phyloP scores from a whole-genome alignment of 2,888 invertebrate species.

The Agonopterix arenella region DNA sequence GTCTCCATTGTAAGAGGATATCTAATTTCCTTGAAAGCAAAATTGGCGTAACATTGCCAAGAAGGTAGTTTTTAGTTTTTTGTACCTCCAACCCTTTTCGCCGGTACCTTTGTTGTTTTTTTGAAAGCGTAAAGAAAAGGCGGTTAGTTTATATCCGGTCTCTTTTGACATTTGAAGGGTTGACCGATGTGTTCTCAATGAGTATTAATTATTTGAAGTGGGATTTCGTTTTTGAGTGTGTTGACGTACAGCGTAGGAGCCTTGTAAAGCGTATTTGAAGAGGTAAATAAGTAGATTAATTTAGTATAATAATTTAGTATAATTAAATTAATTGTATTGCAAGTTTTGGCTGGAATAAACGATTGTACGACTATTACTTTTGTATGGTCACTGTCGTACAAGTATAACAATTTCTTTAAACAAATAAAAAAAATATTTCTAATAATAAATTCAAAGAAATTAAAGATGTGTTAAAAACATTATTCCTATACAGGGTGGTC shows the following conservation, averaged over 20 bases:
- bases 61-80: slow-evolving; percentile 43
- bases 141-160: slow-evolving; percentile 76
- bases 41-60: slow-evolving; percentile 73
- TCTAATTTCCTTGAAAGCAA: slow-evolving; percentile 76
- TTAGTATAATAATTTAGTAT: neutral
- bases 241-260: slow-evolving; percentile 45
- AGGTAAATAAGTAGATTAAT: neutral
- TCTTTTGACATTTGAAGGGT: slow-evolving; percentile 64
- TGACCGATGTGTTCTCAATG: slow-evolving; percentile 61
- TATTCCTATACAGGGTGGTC: too few species aligned
- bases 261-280: slow-evolving; percentile 14
- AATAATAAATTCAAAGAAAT: neutral
- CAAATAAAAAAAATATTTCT: neutral
- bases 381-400: neutral
- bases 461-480: too few species aligned
- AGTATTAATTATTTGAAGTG: slow-evolving; percentile 73
- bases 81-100: slow-evolving; percentile 52
- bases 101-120: slow-evolving; percentile 54
- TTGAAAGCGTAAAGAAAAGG: slow-evolving; percentile 71
- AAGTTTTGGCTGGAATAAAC: too few species aligned
- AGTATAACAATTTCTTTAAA: too few species aligned
- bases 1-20: slow-evolving; percentile 66
- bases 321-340: neutral
- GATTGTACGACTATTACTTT: neutral
- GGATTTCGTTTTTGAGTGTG: slow-evolving; percentile 48